Base-by-base conservation (phyloP, 2,888 invertebrate species). In the Isotomurus palustris region DNA sequence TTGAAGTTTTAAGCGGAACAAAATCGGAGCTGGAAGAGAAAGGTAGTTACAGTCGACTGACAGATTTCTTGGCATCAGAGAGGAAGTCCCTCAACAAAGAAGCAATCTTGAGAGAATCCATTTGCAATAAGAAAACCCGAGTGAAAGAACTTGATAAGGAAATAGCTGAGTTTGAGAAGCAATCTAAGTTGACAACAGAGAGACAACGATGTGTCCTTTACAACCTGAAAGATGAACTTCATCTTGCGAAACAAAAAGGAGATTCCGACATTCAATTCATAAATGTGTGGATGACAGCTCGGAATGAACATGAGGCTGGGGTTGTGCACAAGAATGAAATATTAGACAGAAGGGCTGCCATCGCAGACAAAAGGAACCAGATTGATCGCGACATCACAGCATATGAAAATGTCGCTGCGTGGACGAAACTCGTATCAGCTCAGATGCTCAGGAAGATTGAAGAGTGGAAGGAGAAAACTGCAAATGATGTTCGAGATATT, bases 381-480 rank as follows among this genome's bases (percentile, higher is more conserved):
- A 54, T 54, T 40, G 53, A 53, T 35, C 53, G 69, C 38, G 69
- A 69, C 48, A 50, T 59, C 27, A 52, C 60, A 17, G 61, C 64
- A 51, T 62, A 66, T 38, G 48, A 63, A 38, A 65, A 67, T 47
- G 64, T 69, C 44, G 56, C 58, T 14, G 62, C 62, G 17, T 69
- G 66, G 66, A 65, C 62, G 12, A 60, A 55, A 5, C 60, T 67
- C 36, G 45, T 56, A 28, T 62, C 51, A 50, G 76, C 77, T 12
- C 76, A 76, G 19, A 75, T 76, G 10, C 66, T 78, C 1, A 71
- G 76, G 0, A 78, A 79, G 52, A 75, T 78, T 43, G 76, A 79
- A 14, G 76, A 78, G 50, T 81, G 82, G 59, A 76, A 81, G 38
- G 76, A 75, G 27, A 80, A 81, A 51, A 75, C 80, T 64, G 83